phyloP scores from a whole-genome alignment of 2,888 invertebrate species.

The Fabriciana adippe region DNA sequence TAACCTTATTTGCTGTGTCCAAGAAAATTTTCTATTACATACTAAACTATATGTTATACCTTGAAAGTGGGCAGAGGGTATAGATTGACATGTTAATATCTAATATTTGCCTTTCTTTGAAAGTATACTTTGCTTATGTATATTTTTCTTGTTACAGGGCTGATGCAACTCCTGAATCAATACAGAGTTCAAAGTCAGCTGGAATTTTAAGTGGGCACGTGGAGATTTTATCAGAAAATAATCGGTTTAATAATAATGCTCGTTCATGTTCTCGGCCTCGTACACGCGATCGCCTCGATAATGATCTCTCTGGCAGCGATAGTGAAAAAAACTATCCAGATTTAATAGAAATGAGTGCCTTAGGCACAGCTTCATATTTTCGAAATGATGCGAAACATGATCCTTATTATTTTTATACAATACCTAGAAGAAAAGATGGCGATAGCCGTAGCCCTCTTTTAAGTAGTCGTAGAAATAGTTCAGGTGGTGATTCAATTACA shows the following conservation, averaged over 20 bases:
- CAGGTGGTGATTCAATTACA: conserved; percentile 85
- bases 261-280: conserved; percentile 67
- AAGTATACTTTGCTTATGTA: neutral
- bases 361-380: conserved; percentile 68
- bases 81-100: no score
- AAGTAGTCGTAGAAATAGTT: conserved; percentile 87
- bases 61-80: no score
- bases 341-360: conserved; percentile 78
- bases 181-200: conserved; percentile 81
- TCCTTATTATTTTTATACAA: conserved; percentile 84
- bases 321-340: conserved; percentile 82
- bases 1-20: no score
- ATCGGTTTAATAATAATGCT: conserved; percentile 69
- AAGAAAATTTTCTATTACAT: no score
- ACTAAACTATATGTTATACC: no score
- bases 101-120: no score
- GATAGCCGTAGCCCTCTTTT: conserved; percentile 90
- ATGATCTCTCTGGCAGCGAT: conserved; percentile 76
- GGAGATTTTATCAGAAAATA: conserved; percentile 65
- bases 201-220: conserved; percentile 67
- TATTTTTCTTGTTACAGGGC: conserved; percentile 60
- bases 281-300: conserved; percentile 70
- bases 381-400: conserved; percentile 70
- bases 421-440: conserved; percentile 83
- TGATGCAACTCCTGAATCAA: conserved; percentile 76